A percentile compares a stretch with the other conserved stretches of the same genome.
Conservation (phyloP, 2,888 invertebrate species). For the Apoderus coryli region DNA sequence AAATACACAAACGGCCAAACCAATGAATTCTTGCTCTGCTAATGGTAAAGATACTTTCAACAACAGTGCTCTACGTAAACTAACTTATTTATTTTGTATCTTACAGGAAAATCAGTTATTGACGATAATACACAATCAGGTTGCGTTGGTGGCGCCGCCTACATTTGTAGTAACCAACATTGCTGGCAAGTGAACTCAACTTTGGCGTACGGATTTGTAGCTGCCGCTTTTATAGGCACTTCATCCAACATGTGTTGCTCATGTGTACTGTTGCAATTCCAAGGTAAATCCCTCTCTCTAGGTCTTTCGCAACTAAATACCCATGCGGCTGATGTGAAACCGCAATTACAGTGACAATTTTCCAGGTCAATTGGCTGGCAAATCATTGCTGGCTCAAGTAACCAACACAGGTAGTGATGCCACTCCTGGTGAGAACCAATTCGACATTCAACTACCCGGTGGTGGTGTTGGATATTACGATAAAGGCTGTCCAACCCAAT, state of each 20-base stretch:
- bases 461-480: conserved; percentile 12
- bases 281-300: conserved; percentile 6
- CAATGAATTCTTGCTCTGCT: conserved; percentile 14
- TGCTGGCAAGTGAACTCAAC: conserved; percentile 12
- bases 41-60: conserved; percentile 14
- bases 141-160: conserved; percentile 10
- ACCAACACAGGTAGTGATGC: conserved; percentile 13
- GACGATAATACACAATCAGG: conserved; percentile 8
- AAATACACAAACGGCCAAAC: conserved; percentile 10
- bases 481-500: conserved; percentile 11
- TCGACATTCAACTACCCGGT: conserved; percentile 13
- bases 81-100: too few species aligned
- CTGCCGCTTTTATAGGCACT: conserved; percentile 13
- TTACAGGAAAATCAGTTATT: too few species aligned
- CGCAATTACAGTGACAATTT: too few species aligned
- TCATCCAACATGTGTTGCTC: conserved; percentile 15
- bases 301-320: too few species aligned
- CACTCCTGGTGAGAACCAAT: conserved; percentile 9
- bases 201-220: conserved; percentile 14
- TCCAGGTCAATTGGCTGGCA: conserved; percentile 11
- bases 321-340: too few species aligned
- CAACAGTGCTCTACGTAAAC: too few species aligned
- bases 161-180: conserved; percentile 14
- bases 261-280: conserved; percentile 7
- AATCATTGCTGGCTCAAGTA: conserved; percentile 10